phyloP scores from a whole-genome alignment of 2,797 vertebrate genomes.

The Emys orbicularis region DNA sequence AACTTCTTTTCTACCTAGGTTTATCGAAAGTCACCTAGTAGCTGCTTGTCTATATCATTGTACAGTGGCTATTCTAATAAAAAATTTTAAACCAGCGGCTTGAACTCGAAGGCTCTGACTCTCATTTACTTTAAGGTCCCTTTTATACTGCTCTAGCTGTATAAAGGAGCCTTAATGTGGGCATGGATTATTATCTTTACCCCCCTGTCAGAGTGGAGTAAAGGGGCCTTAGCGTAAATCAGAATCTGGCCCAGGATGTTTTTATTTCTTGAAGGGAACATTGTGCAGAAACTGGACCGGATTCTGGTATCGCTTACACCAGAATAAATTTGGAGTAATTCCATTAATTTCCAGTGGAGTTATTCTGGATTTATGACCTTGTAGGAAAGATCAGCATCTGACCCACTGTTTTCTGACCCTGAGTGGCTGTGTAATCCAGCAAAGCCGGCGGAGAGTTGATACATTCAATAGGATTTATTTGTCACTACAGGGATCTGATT shows the following conservation, averaged over 20 bases:
- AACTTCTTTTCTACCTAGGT: background rate
- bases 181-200: background rate
- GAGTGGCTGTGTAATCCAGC: background rate
- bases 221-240: background rate
- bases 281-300: background rate
- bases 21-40: background rate
- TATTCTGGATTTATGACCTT: background rate
- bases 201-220: background rate
- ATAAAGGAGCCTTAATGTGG: background rate
- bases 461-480: background rate
- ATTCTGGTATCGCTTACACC: background rate
- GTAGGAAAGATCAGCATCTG: background rate
- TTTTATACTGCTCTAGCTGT: background rate
- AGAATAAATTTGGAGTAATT: background rate
- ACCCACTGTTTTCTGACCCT: background rate
- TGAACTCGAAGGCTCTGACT: background rate
- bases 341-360: background rate
- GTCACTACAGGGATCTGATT: background rate
- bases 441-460: background rate
- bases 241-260: background rate
- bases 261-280: background rate
- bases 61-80: background rate
- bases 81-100: background rate
- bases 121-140: background rate
- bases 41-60: background rate